These are phyloP conservation scores for Hyles vespertilio DNA, from an alignment of 1,140 invertebrate species.

Conservation along the genomic window DNA sequence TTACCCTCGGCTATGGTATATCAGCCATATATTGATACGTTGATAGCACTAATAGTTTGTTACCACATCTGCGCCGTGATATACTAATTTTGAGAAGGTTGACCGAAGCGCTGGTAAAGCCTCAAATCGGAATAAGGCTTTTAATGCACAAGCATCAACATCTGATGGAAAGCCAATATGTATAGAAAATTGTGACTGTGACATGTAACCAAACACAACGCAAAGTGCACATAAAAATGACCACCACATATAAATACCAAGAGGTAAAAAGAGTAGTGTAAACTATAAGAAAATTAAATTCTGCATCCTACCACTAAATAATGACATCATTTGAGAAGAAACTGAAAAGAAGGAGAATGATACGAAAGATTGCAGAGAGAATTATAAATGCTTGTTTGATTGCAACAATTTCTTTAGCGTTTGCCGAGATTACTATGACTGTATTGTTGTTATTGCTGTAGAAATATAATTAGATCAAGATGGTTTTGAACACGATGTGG, in stretches of 20 bases:
- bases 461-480: conserved; percentile 14
- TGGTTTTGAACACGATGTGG: conserved; percentile 42
- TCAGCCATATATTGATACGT: conserved; percentile 29
- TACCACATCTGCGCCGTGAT: conserved; percentile 41
- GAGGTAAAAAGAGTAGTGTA: too few species aligned
- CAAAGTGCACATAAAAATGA: neutral
- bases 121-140: neutral
- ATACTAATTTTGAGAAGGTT: conserved; percentile 34
- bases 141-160: conserved; percentile 25
- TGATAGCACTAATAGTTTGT: conserved; percentile 33
- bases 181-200: conserved; percentile 36
- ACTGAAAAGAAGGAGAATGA: conserved; percentile 28
- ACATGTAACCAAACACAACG: conserved; percentile 2
- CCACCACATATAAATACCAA: conserved; percentile 6
- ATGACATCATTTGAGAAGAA: conserved; percentile 47
- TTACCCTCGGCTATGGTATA: conserved; percentile 42
- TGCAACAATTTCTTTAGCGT: conserved; percentile 42
- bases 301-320: conserved; percentile 5
- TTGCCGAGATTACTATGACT: conserved; percentile 43
- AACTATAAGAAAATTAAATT: too few species aligned
- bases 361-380: conserved; percentile 42
- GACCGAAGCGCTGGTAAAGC: conserved; percentile 9
- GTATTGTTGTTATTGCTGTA: conserved; percentile 36
- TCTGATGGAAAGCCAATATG: conserved; percentile 35
- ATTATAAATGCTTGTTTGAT: conserved; percentile 43